Percentiles rank a stretch among this genome's conserved stretches.
Conservation (phyloP, 2,797 vertebrate genomes). For the Eurystomus glaucurus region DNA sequence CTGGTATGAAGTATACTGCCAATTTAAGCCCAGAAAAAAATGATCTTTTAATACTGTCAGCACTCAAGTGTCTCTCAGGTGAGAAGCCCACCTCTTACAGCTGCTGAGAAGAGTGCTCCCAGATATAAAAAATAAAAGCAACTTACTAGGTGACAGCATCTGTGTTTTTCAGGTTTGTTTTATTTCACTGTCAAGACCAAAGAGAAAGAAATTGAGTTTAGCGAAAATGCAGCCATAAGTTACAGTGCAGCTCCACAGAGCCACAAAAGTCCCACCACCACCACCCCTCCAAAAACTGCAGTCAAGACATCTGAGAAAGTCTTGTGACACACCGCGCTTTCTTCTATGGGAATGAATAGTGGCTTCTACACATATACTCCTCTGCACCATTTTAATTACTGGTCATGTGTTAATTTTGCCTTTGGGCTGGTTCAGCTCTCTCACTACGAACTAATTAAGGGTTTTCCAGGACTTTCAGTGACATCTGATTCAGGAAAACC, state of each 20-base stretch:
- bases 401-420: neutral
- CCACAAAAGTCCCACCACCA: accelerated
- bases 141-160: neutral
- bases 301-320: neutral
- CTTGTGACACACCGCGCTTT: accelerated
- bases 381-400: neutral
- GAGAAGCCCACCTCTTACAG: neutral
- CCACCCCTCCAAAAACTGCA: neutral
- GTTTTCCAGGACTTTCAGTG: neutral
- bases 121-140: neutral
- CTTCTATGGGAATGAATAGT: neutral
- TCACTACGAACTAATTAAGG: neutral
- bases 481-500: neutral
- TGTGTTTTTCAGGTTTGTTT: neutral
- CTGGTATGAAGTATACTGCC: neutral
- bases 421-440: neutral
- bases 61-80: neutral
- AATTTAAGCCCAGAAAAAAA: neutral
- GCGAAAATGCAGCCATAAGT: accelerated
- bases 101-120: neutral
- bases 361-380: neutral
- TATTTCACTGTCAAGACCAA: neutral
- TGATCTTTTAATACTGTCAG: neutral
- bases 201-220: neutral
- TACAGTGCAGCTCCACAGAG: neutral